phyloP scores from a whole-genome alignment of 2,888 invertebrate genomes.

The Drosophila ezoana region DNA sequence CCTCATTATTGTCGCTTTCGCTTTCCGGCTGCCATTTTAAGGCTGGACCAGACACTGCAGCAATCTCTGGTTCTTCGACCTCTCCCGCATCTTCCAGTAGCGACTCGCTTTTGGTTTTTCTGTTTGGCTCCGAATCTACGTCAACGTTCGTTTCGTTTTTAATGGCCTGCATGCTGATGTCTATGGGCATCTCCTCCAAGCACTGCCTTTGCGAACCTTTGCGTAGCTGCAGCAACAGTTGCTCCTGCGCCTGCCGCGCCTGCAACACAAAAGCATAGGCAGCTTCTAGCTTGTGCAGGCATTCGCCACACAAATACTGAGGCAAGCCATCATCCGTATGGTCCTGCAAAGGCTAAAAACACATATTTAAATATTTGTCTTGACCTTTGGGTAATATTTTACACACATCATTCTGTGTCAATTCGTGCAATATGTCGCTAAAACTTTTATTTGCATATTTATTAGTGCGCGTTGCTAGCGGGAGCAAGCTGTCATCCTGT shows the following conservation, averaged over 20 bases:
- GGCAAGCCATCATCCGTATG: slow-evolving; percentile 59
- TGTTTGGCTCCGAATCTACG: slow-evolving; percentile 1
- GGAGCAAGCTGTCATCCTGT: slow-evolving; percentile 33
- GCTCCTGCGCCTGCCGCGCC: slow-evolving; percentile 63
- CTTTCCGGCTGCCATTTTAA: slow-evolving; percentile 46
- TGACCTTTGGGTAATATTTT: neutral
- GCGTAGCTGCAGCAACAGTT: slow-evolving; percentile 46
- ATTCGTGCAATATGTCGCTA: slow-evolving; percentile 59
- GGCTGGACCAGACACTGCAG: neutral
- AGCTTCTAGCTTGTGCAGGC: slow-evolving; percentile 65
- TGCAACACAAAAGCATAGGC: slow-evolving; percentile 73
- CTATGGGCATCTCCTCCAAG: slow-evolving; percentile 75
- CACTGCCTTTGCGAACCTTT: slow-evolving; percentile 45
- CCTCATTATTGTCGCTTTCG: slow-evolving; percentile 30
- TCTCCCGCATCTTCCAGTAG: neutral
- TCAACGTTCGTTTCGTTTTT: slow-evolving; percentile 64
- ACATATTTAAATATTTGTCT: neutral
- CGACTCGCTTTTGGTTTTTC: neutral
- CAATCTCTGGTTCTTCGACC: neutral
- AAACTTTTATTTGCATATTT: slow-evolving; percentile 52
- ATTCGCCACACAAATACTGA: slow-evolving; percentile 64
- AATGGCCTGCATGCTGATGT: slow-evolving; percentile 62
- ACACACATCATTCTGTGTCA: slow-evolving; percentile 67
- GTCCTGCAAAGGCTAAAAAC: slow-evolving; percentile 43
- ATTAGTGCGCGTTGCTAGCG: slow-evolving; percentile 37